These are phyloP conservation scores for Strix aluco DNA, from an alignment of 2,113 vertebrate species.

Conservation along the genomic window DNA sequence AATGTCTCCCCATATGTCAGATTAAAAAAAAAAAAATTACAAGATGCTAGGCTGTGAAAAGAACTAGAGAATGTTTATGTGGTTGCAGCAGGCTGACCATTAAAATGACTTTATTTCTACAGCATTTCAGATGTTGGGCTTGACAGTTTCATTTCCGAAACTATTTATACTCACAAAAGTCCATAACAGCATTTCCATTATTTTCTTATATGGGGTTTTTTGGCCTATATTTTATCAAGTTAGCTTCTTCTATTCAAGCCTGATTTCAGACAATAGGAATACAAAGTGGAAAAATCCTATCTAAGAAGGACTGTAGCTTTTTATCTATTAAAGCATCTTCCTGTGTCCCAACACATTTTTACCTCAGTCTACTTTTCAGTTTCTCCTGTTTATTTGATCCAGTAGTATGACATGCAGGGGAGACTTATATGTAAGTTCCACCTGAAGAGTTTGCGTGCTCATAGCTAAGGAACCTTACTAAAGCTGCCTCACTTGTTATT, in stretches of 20 bases:
- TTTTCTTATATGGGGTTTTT: conserved; percentile 42
- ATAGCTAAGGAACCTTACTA: neutral
- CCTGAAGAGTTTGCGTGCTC: neutral
- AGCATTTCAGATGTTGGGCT: conserved; percentile 52
- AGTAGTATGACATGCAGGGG: neutral
- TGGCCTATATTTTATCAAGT: conserved; percentile 36
- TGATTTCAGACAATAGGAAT: conserved; percentile 63
- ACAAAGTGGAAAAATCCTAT: conserved; percentile 62
- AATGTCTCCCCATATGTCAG: neutral
- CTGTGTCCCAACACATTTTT: conserved; percentile 4
- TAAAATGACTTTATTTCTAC: conserved; percentile 63
- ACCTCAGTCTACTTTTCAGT: neutral
- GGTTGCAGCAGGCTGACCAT: conserved; percentile 46
- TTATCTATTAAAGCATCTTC: neutral
- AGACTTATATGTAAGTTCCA: neutral
- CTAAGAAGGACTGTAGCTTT: conserved; percentile 29
- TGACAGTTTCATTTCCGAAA: conserved; percentile 72
- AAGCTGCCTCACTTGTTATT: neutral
- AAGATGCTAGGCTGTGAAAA: neutral
- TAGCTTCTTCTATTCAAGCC: conserved; percentile 56
- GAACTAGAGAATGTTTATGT: conserved; percentile 12
- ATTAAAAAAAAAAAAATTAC: conserved; percentile 4
- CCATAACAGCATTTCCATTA: conserved; percentile 73
- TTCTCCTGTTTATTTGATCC: conserved; percentile 21
- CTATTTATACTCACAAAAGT: conserved; percentile 73